Evolutionary conservation across 2,888 invertebrate species (phyloP).

Genomic region (Synanthedon formicaeformis): DNA sequence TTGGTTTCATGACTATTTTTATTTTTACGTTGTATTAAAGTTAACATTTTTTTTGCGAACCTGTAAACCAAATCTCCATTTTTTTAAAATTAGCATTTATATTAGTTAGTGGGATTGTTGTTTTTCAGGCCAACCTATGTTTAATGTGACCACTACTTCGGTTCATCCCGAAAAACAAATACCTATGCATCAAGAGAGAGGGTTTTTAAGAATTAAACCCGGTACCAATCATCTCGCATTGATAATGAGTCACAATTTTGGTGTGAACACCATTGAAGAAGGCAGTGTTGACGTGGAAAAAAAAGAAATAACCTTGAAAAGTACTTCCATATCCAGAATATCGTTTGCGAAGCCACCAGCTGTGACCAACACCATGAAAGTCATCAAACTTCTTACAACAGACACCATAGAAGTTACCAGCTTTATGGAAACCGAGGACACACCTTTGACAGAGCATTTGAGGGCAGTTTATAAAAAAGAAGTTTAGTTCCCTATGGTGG

Average conservation of each 20-base stretch:
- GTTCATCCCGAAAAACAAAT: constrained; percentile 61
- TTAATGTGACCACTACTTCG: constrained; percentile 66
- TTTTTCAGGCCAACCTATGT: constrained; percentile 70
- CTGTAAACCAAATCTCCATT: too few species aligned
- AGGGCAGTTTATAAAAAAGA: constrained; percentile 56
- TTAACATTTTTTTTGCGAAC: too few species aligned
- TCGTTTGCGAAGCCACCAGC: constrained; percentile 64
- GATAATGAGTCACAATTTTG: constrained; percentile 73
- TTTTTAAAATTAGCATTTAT: background rate
- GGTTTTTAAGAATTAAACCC: constrained; percentile 71
- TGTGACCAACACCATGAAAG: constrained; percentile 56
- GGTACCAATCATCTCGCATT: constrained; percentile 65
- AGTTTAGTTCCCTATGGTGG: too few species aligned
- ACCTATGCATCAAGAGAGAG: constrained; percentile 74
- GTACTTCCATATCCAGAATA: constrained; percentile 56
- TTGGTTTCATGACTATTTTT: too few species aligned
- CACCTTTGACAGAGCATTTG: constrained; percentile 67
- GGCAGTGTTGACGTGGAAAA: constrained; percentile 50
- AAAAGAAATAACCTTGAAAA: constrained; percentile 58
- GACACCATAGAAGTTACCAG: constrained; percentile 51
- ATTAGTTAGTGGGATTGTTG: background rate
- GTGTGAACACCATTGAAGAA: constrained; percentile 72
- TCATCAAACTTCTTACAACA: constrained; percentile 31
- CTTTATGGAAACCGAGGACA: constrained; percentile 69
- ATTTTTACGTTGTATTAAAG: background rate